Percentiles rank a stretch among this genome's conserved stretches.
These are phyloP conservation scores for Boleophthalmus pectinirostris DNA, from an alignment of 2,113 vertebrate species.

Conservation along the genomic window DNA sequence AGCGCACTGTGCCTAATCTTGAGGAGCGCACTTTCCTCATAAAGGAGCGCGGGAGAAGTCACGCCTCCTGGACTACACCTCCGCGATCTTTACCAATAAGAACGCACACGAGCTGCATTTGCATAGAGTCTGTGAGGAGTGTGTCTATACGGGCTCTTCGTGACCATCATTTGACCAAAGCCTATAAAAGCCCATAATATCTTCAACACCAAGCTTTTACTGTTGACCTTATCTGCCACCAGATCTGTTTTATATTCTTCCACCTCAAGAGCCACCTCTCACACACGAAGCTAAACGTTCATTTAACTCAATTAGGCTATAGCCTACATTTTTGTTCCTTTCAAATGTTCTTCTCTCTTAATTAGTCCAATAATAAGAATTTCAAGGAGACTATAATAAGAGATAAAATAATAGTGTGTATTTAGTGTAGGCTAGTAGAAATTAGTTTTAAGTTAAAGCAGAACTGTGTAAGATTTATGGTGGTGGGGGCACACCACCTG, in stretches of 20 bases:
- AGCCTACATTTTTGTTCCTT: neutral
- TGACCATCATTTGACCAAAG: conserved; percentile 54
- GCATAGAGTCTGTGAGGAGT: conserved; percentile 61
- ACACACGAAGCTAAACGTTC: neutral
- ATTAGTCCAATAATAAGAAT: neutral
- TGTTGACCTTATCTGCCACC: conserved; percentile 6
- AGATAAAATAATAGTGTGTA: neutral
- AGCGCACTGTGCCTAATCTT: conserved; percentile 53
- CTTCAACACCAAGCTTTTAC: neutral
- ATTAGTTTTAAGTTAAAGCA: neutral
- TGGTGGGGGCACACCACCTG: too few species aligned
- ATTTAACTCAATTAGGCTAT: neutral
- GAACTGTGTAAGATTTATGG: neutral
- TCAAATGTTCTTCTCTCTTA: neutral
- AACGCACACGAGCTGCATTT: conserved; percentile 53
- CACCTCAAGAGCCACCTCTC: neutral
- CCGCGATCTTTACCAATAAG: conserved; percentile 68
- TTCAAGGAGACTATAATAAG: neutral
- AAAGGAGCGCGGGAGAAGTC: conserved; percentile 70
- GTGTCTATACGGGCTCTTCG: conserved; percentile 32
- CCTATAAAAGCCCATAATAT: conserved; percentile 25
- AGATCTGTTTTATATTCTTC: neutral
- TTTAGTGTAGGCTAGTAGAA: neutral
- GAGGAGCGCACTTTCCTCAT: conserved; percentile 72
- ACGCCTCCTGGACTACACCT: conserved; percentile 64